Conservation (phyloP, 2,888 invertebrate species). For the Cepaea hortensis region DNA sequence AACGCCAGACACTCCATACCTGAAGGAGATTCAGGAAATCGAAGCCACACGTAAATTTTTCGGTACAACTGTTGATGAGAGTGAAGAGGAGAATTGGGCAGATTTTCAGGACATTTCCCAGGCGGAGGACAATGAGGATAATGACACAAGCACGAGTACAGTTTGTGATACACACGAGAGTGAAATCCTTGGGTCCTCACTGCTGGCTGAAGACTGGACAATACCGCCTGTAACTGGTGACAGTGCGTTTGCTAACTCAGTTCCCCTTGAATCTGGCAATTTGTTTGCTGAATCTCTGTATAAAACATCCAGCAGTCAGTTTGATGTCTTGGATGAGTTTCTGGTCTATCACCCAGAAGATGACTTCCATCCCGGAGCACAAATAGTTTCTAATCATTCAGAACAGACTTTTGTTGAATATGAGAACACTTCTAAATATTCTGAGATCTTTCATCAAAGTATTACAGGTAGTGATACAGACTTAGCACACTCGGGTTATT, state of each 20-base stretch:
- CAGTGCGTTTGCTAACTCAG: not conserved
- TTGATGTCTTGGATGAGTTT: not conserved
- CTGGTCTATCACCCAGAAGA: not conserved
- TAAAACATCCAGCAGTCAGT: too few relatives aligned
- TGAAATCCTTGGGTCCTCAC: not conserved
- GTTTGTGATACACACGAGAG: conserved; percentile 5
- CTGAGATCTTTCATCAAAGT: not conserved
- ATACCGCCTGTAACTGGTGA: not conserved
- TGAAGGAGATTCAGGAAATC: conserved; percentile 50
- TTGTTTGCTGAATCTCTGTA: not conserved
- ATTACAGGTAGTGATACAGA: not conserved
- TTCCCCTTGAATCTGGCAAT: not conserved
- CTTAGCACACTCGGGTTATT: not conserved
- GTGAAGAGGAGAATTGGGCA: conserved; percentile 54
- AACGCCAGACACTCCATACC: conserved; percentile 40
- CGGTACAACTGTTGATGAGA: conserved; percentile 40
- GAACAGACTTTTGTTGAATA: not conserved
- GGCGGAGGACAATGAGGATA: not conserved
- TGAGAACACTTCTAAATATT: not conserved
- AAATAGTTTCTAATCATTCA: not conserved
- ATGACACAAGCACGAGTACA: conserved; percentile 7
- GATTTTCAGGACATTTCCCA: conserved; percentile 51
- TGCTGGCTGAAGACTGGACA: not conserved
- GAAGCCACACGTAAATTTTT: conserved; percentile 43
- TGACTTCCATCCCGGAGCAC: not conserved